Evolutionary conservation across 1,140 invertebrate species (phyloP).

Genomic region (Nomia melanderi): DNA sequence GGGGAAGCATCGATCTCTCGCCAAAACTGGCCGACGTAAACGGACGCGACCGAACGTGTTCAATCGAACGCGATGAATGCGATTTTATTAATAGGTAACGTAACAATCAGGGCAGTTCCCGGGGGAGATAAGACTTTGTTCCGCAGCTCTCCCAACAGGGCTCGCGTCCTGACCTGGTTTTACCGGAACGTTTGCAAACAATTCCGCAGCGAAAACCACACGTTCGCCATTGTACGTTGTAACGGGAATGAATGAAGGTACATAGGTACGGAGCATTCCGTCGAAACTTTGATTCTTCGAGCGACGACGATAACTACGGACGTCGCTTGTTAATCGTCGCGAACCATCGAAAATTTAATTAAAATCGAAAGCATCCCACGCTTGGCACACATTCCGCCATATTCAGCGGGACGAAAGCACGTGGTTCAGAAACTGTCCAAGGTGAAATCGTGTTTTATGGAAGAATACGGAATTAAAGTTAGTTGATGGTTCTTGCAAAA

Average conservation of each 20-base stretch:
- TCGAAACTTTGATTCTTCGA: constrained; percentile 28
- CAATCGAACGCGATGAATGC: not conserved
- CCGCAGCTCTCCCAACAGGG: constrained; percentile 35
- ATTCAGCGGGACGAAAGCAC: not conserved
- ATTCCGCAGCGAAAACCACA: constrained; percentile 39
- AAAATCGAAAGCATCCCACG: not conserved
- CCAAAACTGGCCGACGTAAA: not conserved
- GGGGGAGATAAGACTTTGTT: constrained; percentile 62
- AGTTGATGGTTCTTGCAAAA: too few relatives aligned
- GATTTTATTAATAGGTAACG: constrained; percentile 57
- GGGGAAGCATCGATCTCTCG: not conserved
- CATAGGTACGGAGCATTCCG: too few relatives aligned
- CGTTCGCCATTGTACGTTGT: constrained; percentile 31
- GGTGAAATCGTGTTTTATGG: not conserved
- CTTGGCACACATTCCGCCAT: too few relatives aligned
- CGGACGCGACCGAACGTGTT: not conserved
- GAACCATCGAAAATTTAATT: constrained; percentile 37
- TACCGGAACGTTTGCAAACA: constrained; percentile 50
- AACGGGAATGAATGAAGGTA: constrained; percentile 30
- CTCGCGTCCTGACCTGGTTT: constrained; percentile 62
- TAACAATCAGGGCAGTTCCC: constrained; percentile 49
- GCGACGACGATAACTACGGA: not conserved
- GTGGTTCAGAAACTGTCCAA: not conserved
- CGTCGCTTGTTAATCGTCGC: not conserved
- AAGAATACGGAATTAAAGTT: not conserved